A percentile compares a stretch with the other conserved stretches of the same genome.
Conservation (phyloP, 1,140 invertebrate species). For the Araneus ventricosus region DNA sequence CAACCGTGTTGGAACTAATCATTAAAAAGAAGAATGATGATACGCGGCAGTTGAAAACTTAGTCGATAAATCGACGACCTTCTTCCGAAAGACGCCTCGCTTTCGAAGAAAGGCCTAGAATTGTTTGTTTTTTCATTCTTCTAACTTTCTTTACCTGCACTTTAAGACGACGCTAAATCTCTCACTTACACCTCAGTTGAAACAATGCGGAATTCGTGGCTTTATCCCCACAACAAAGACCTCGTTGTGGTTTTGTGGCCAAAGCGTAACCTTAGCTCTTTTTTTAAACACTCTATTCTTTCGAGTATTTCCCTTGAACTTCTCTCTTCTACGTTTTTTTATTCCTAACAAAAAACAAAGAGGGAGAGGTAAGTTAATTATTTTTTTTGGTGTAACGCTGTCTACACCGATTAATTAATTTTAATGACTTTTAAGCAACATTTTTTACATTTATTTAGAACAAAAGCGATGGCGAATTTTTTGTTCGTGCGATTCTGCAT, state of each 20-base stretch:
- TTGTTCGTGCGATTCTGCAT: too few relatives aligned
- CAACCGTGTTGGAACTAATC: neutral
- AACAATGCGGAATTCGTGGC: neutral
- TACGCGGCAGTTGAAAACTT: neutral
- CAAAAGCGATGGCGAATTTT: too few relatives aligned
- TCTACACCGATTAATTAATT: too few relatives aligned
- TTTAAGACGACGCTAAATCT: neutral
- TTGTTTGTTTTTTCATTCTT: neutral
- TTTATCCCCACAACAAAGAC: neutral
- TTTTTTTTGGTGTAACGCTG: too few relatives aligned
- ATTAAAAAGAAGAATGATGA: neutral
- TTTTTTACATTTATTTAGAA: too few relatives aligned
- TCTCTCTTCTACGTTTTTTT: neutral
- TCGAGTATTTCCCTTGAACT: neutral
- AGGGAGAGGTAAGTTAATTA: neutral
- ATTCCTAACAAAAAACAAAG: neutral
- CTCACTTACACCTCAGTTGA: neutral
- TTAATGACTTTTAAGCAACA: too few relatives aligned
- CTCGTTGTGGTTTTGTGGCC: slow-evolving; percentile 24
- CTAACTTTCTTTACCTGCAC: slow-evolving; percentile 7
- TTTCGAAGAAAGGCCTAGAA: neutral
- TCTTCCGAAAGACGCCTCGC: neutral
- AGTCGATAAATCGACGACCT: slow-evolving; percentile 3
- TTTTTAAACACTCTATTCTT: neutral
- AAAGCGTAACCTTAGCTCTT: neutral